Evolutionary conservation across 2,888 invertebrate species (phyloP), one percentile per base, ranked within the genome.

Genomic region (Rotaria sp.): DNA sequence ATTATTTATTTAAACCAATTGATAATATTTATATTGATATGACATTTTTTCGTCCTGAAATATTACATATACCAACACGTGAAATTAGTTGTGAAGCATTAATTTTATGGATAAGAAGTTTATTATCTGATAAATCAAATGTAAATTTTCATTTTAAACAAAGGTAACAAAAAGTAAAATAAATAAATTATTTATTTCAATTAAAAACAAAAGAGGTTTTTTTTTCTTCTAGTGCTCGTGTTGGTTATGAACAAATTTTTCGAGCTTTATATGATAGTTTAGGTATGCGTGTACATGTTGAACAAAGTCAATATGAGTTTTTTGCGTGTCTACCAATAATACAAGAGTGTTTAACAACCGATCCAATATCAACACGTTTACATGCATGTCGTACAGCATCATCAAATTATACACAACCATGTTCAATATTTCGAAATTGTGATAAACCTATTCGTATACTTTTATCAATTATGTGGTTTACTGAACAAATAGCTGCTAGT

Each of bases 11-110:
- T 0, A 93, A 94, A 88, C 89, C 89, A 11, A 92, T 95, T 13
- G 92, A 94, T 88, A 93, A 93, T 84, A 89, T 95, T 74, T 95
- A 95, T 89, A 92, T 95, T 3, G 96, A 96, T 90, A 95, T 95
- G 0, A 95, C 95, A 0, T 96, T 95, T 90, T 93, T 94, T 84
- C 90, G 92, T 15, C 90, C 91, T 1, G 88, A 90, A 0, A 94
- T 93, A 87, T 88, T 90, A 11, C 90, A 91, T 86, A 94, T 95
- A 88, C 95, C 95, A 0, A 92, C 92, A 74, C 92, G 95, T 74
- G 91, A 92, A 35, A 93, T 94, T 24, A 94, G 94, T 89, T 90
- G 94, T 0, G 89, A 92, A 0, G 92, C 92, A 85, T 92, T 94
- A 0, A 91, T 93, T 67, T 88, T 90, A 1, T 89, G 93, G 67